Base-by-base conservation (phyloP, 2,888 invertebrate species). In the Leptodirus hochenwartii region DNA sequence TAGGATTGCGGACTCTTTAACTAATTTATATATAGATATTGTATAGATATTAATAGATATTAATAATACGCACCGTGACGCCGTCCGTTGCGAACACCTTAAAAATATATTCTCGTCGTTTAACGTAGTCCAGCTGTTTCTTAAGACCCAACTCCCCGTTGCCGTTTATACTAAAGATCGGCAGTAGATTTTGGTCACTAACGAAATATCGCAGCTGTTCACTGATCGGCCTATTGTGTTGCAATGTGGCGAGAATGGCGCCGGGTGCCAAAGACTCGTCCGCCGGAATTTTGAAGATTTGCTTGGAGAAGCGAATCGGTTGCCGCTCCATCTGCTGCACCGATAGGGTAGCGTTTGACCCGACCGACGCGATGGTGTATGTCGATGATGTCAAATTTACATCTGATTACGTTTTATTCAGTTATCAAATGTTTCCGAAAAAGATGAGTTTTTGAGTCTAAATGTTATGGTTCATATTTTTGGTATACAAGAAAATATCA, bases 21-120 rank as follows among this genome's bases (percentile, higher is more conserved):
- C n/a, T n/a, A n/a, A n/a, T n/a, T n/a, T n/a, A n/a, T n/a, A n/a
- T n/a, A n/a, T n/a, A n/a, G n/a, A n/a, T n/a, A n/a, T n/a, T n/a
- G n/a, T n/a, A n/a, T n/a, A n/a, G n/a, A n/a, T n/a, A n/a, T n/a
- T n/a, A n/a, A n/a, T n/a, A 5, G 6, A 5, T 29, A 24, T 27
- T 11, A 11, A 13, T 15, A 25, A 15, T 25, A 51, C 66, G 58
- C 50, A 79, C 79, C 41, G 73, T 68, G 36, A 60, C 50, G 10
- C 78, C 78, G 53, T 88, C 85, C 1, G 82, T 79, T 28, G 80
- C 84, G 52, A 77, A 72, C 22, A 84, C 79, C 43, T 76, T 69
- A 51, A 88, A 81, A 33, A 66, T 59, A 50, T 82, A 84, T 17
- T 63, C 62, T 20, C 69, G 66, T 33, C 62, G 58, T 22, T 67